phyloP scores from a whole-genome alignment of 2,888 invertebrate genomes.

The Rhopalosiphum nymphaeae region DNA sequence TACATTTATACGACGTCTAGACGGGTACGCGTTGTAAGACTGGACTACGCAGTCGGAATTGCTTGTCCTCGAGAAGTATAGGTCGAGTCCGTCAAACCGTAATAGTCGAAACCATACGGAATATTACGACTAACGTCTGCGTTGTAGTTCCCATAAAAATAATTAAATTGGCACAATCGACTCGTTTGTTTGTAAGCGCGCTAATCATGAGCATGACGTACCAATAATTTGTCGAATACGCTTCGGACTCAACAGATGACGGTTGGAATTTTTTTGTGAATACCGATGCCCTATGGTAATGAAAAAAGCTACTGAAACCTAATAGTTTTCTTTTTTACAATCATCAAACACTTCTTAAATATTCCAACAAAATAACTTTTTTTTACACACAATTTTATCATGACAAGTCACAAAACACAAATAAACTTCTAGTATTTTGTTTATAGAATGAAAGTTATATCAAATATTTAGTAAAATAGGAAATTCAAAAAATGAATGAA shows the following conservation, averaged over 20 bases:
- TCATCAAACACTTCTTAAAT: not conserved
- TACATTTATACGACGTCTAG: no score
- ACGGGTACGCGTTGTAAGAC: no score
- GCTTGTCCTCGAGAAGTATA: not conserved
- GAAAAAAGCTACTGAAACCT: not conserved
- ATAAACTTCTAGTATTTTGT: not conserved
- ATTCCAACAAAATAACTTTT: not conserved
- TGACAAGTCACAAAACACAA: not conserved
- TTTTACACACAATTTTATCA: not conserved
- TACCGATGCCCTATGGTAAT: not conserved
- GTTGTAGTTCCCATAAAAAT: not conserved
- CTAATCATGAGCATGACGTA: slow-evolving; percentile 42
- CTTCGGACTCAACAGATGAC: slow-evolving; percentile 31
- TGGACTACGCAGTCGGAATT: no score
- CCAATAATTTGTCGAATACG: slow-evolving; percentile 23
- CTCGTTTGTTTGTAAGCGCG: not conserved
- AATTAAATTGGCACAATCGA: not conserved
- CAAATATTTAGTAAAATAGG: slow-evolving; percentile 39
- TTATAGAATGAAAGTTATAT: slow-evolving; percentile 7
- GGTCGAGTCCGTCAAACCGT: not conserved
- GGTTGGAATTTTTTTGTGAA: slow-evolving; percentile 41
- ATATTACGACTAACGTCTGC: not conserved
- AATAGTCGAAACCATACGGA: not conserved
- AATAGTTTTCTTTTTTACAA: not conserved
- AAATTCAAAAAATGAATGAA: slow-evolving; percentile 12